phyloP scores from a whole-genome alignment of 2,888 invertebrate genomes.

The Suillia variegata region DNA sequence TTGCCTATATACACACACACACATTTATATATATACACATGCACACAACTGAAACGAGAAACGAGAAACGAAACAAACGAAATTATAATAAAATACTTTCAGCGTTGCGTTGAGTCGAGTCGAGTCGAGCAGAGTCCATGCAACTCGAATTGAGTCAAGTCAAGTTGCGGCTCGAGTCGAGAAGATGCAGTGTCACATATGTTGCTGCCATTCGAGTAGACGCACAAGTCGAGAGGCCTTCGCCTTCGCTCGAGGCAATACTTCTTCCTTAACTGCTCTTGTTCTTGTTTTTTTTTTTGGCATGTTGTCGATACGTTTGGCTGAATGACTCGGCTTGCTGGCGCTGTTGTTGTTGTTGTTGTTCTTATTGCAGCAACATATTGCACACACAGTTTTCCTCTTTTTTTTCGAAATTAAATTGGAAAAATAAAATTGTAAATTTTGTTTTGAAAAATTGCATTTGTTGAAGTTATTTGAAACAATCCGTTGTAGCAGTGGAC shows the following conservation, averaged over 20 bases:
- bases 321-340: no score
- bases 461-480: no score
- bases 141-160: background rate
- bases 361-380: no score
- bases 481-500: no score
- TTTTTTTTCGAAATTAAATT: no score
- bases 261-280: background rate
- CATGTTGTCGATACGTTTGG: constrained; percentile 1
- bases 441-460: no score
- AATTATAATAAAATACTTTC: constrained; percentile 1
- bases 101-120: no score
- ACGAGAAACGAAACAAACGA: constrained; percentile 1
- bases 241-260: background rate
- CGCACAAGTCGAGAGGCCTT: background rate
- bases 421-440: no score
- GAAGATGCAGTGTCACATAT: background rate
- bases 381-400: no score
- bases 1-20: background rate
- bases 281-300: background rate
- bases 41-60: constrained; percentile 1
- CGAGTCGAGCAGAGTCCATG: background rate
- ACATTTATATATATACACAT: no score
- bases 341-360: no score
- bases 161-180: background rate
- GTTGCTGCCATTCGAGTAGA: background rate